Base-by-base conservation (phyloP, 35 echinoderm and acorn worm genomes). In the Eucidaris tribuloides region DNA sequence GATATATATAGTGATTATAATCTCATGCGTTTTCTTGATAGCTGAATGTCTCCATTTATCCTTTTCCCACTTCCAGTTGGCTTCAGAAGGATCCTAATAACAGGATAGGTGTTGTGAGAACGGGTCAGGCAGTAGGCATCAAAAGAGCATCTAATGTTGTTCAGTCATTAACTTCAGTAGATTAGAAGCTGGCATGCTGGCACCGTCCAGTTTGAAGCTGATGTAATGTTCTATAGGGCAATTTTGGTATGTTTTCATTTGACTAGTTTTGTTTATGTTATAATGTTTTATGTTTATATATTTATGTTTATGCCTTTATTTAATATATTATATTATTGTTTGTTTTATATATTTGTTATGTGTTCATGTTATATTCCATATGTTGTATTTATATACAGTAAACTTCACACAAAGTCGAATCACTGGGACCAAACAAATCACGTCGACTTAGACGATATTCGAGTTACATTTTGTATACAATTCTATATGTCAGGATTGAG, bases 161-260 rank as follows among this genome's bases (percentile, higher is more conserved):
- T 58, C 62, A n/a, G 42, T 57, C n/a, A 98, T 93, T 24, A 93
- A 88, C 66, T 98, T 98, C 39, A 89, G 71, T 54, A 84, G 95
- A 63, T 81, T 98, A 34, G 95, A 98, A 78, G 90, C 86, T 48
- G 95, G 90, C 28, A 89, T 64, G 79, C 42, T 92, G 15, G 82
- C 81, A 42, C 95, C 95, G n/a, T n/a, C 11, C 95, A 90, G 5
- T 98, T 97, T 87, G 87, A 86, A 86, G 90, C 95, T 14, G 95
- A 98, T 80, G 95, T 98, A 87, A 89, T n/a, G 95, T 90, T n/a
- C 29, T 31, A 62, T n/a, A n/a, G n/a, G n/a, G n/a, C n/a, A n/a
- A n/a, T n/a, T n/a, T n/a, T n/a, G n/a, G n/a, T n/a, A n/a, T n/a
- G n/a, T n/a, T n/a, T n/a, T n/a, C n/a, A n/a, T n/a, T n/a, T n/a